phyloP scores from a whole-genome alignment of 2,797 vertebrate species.

The Martes flavigula region DNA sequence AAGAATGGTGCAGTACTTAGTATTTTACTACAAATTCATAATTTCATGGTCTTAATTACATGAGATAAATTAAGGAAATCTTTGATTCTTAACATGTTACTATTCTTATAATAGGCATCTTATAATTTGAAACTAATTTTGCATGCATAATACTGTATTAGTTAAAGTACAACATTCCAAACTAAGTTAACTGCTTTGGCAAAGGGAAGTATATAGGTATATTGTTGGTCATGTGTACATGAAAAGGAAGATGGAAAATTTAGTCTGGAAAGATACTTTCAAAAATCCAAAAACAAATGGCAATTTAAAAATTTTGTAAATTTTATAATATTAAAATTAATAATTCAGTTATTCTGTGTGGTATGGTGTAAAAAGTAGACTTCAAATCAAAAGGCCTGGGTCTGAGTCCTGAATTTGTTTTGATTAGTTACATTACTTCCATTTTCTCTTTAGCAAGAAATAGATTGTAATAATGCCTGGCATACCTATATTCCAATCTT shows the following conservation, averaged over 20 bases:
- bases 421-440: neutral
- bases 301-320: neutral
- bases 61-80: neutral
- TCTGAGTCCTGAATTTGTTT: neutral
- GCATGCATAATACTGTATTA: neutral
- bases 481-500: neutral
- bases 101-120: neutral
- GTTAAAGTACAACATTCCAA: neutral
- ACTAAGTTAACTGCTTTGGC: neutral
- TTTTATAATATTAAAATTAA: neutral
- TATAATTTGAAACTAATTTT: neutral
- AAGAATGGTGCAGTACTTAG: neutral
- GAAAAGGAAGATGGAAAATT: neutral
- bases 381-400: neutral
- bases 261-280: neutral
- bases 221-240: neutral
- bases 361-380: neutral
- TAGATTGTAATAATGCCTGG: neutral
- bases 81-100: neutral
- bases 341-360: neutral
- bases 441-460: neutral
- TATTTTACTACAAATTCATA: neutral
- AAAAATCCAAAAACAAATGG: neutral
- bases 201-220: neutral
- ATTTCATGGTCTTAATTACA: neutral